A percentile compares a stretch with the other conserved stretches of the same genome.
These are phyloP conservation scores for Drosophila kepulauana DNA, from an alignment of 1,140 invertebrate species.

Conservation along the genomic window DNA sequence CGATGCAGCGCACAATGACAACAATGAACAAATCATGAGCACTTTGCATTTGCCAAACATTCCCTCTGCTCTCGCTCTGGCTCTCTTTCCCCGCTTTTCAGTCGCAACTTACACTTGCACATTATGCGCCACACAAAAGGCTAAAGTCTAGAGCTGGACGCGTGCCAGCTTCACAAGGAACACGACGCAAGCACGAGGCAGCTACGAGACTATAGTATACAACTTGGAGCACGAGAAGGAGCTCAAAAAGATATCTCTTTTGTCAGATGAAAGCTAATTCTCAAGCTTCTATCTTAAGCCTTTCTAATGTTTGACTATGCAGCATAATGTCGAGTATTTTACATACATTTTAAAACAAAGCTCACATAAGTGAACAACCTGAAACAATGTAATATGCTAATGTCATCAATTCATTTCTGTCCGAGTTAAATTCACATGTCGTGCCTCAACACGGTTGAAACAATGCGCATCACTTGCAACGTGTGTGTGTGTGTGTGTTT, in stretches of 20 bases:
- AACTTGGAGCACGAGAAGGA: background rate
- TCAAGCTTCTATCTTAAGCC: too few species aligned
- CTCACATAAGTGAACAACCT: too few species aligned
- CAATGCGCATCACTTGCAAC: background rate
- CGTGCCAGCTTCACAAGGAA: conserved; percentile 5
- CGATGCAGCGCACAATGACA: conserved; percentile 64
- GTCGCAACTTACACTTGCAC: background rate
- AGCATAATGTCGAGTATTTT: too few species aligned
- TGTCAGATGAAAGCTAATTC: too few species aligned
- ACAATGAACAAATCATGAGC: conserved; percentile 82
- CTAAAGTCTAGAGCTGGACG: conserved; percentile 59
- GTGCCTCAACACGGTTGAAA: conserved; percentile 22
- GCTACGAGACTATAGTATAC: background rate
- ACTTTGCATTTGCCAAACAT: conserved; percentile 60
- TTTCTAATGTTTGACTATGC: too few species aligned
- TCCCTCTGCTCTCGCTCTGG: background rate
- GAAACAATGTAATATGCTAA: too few species aligned
- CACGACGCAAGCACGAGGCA: conserved; percentile 3
- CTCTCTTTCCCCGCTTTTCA: background rate
- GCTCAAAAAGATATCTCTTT: background rate
- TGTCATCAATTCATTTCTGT: too few species aligned
- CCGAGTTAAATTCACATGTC: background rate
- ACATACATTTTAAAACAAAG: too few species aligned
- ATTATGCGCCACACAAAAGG: conserved; percentile 54
- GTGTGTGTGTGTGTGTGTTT: conserved; percentile 2